These are phyloP conservation scores for Paedocypris micromegethes DNA, from an alignment of 2,797 vertebrate genomes.

Conservation along the genomic window DNA sequence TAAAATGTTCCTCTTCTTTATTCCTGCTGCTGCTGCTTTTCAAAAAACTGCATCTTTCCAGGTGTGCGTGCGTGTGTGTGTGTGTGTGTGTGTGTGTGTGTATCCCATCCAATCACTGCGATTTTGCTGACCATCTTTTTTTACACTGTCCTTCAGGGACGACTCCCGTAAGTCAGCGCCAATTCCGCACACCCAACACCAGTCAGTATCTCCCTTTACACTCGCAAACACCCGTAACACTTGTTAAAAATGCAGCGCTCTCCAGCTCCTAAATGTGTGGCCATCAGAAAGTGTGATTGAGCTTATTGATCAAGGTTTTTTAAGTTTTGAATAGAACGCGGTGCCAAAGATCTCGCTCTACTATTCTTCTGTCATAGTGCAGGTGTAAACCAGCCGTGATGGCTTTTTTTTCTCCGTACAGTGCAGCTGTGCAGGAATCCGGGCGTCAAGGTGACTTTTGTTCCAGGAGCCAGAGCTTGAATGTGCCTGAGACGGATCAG, in stretches of 20 bases:
- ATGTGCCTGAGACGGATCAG: slow-evolving; percentile 36
- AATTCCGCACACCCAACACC: slow-evolving; percentile 8
- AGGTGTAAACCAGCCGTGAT: slow-evolving; percentile 18
- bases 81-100: slow-evolving; percentile 32
- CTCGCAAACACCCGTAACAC: slow-evolving; percentile 11
- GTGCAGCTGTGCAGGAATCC: slow-evolving; percentile 27
- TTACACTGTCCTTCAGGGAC: slow-evolving; percentile 44
- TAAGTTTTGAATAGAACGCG: too few species aligned
- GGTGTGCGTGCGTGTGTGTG: slow-evolving; percentile 19
- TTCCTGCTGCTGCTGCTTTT: slow-evolving; percentile 28
- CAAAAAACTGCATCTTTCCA: slow-evolving; percentile 21
- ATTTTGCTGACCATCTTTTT: slow-evolving; percentile 53
- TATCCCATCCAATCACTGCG: slow-evolving; percentile 14
- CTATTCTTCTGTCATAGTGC: slow-evolving; percentile 15
- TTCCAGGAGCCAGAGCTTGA: slow-evolving; percentile 11
- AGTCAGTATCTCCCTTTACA: slow-evolving; percentile 22
- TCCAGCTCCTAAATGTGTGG: neutral
- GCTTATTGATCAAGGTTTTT: slow-evolving; percentile 5
- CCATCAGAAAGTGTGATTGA: slow-evolving; percentile 15
- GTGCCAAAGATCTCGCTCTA: too few species aligned
- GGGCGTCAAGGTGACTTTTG: slow-evolving; percentile 51
- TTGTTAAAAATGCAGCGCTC: slow-evolving; percentile 22
- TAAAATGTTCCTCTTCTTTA: too few species aligned
- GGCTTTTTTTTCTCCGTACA: slow-evolving; percentile 5
- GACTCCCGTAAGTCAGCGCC: slow-evolving; percentile 28